phyloP scores from a whole-genome alignment of 2,113 vertebrate genomes.

The Nansenia antarctica region DNA sequence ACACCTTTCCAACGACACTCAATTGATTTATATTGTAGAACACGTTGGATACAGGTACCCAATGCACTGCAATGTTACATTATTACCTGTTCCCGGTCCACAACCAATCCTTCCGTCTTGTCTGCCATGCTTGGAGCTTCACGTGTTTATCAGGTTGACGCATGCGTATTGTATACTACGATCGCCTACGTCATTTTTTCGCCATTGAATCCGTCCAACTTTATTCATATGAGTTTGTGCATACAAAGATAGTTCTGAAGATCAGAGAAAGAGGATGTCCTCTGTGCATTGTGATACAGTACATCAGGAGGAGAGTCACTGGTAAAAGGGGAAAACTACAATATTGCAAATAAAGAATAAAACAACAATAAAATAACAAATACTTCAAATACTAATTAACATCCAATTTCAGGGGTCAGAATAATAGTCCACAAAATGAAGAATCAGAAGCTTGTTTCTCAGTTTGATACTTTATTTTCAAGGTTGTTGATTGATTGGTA shows the following conservation, averaged over 20 bases:
- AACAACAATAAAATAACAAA: too few species aligned
- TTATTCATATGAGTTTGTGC: too few species aligned
- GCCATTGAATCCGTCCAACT: slow-evolving; percentile 14
- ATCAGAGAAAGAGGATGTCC: too few species aligned
- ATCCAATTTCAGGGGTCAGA: not conserved
- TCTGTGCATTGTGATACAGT: too few species aligned
- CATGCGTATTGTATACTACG: slow-evolving; percentile 47
- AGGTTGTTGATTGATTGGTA: slow-evolving; percentile 80
- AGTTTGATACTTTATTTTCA: slow-evolving; percentile 94
- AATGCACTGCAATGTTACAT: too few species aligned
- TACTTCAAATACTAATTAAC: not conserved
- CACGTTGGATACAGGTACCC: too few species aligned
- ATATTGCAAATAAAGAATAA: too few species aligned
- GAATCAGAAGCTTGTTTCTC: slow-evolving; percentile 63
- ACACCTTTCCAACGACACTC: too few species aligned
- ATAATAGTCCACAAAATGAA: not conserved
- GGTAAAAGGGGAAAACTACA: too few species aligned
- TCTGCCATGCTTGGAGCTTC: slow-evolving; percentile 64
- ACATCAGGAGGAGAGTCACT: too few species aligned
- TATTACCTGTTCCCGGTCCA: slow-evolving; percentile 66
- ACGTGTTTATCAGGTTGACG: slow-evolving; percentile 34
- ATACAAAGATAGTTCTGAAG: too few species aligned
- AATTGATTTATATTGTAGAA: too few species aligned
- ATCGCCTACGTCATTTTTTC: not conserved
- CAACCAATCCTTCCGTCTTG: not conserved